Conservation (phyloP, 2,797 vertebrate genomes). For the Sebastes flavidus region DNA sequence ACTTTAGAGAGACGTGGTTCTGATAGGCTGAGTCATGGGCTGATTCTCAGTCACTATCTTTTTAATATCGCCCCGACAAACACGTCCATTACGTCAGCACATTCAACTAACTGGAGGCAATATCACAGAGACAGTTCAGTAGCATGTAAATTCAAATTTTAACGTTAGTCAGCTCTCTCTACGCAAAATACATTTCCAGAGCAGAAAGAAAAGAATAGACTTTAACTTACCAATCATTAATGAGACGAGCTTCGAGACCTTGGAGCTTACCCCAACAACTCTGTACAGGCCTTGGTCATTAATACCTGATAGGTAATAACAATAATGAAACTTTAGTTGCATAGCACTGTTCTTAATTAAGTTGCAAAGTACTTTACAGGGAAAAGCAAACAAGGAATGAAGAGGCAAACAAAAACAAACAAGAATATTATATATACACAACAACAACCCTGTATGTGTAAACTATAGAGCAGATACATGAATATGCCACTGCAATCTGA, state of each 20-base stretch:
- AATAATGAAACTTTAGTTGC: background rate
- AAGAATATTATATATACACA: background rate
- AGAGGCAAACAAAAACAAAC: background rate
- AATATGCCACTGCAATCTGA: background rate
- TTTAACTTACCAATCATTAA: conserved; percentile 94
- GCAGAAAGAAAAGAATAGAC: background rate
- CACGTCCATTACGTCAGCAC: conserved; percentile 34
- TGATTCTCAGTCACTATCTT: conserved; percentile 34
- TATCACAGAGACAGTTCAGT: conserved; percentile 26
- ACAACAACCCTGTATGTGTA: background rate
- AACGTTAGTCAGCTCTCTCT: conserved; percentile 2
- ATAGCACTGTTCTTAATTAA: background rate
- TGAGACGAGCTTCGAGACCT: conserved; percentile 96
- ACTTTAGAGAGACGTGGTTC: conserved; percentile 12
- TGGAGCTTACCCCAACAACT: conserved; percentile 98
- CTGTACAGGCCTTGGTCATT: conserved; percentile 98
- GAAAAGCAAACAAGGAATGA: background rate
- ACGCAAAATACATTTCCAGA: background rate
- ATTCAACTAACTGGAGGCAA: conserved; percentile 26
- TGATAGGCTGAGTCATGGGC: conserved; percentile 36
- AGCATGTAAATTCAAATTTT: conserved; percentile 33
- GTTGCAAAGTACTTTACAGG: background rate
- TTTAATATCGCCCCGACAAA: conserved; percentile 30
- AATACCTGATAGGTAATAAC: conserved; percentile 84
- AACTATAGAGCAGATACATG: background rate